Conservation (phyloP, 2,797 vertebrate species). For the Myoxocephalus aenaeus region DNA sequence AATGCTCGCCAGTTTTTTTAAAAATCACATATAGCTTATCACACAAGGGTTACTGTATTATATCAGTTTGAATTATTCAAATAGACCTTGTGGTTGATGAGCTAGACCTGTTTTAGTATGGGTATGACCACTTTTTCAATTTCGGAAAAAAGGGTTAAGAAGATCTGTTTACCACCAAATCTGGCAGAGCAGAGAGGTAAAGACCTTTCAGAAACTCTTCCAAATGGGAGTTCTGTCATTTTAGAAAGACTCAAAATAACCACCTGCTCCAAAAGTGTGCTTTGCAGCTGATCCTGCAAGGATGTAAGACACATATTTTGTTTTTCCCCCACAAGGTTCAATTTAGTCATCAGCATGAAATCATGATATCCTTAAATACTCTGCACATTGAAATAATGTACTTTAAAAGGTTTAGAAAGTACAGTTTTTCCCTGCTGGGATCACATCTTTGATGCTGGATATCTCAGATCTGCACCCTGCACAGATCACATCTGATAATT, state of each 20-base stretch:
- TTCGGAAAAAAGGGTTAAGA: no score
- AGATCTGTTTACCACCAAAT: not conserved
- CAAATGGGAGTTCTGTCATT: not conserved
- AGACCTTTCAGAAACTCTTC: not conserved
- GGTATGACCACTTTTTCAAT: no score
- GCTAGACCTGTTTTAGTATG: no score
- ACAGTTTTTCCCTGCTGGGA: not conserved
- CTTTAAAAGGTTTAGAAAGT: not conserved
- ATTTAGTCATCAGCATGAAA: not conserved
- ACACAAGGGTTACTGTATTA: no score
- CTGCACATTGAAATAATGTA: not conserved
- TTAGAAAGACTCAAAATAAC: not conserved
- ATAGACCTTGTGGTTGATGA: no score
- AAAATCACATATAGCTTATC: no score
- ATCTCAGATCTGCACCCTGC: not conserved
- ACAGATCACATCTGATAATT: not conserved
- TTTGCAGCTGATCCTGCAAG: not conserved
- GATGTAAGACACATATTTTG: not conserved
- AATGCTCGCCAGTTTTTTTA: not conserved
- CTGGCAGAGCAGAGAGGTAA: not conserved
- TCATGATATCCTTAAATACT: not conserved
- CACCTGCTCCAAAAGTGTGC: not conserved
- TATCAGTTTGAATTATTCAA: no score
- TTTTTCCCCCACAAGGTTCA: not conserved
- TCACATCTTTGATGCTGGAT: not conserved